Percentiles rank a stretch among this genome's conserved stretches.
Evolutionary conservation across 2,113 vertebrate genomes (phyloP).

Genomic region (Actenoides lindsayi): DNA sequence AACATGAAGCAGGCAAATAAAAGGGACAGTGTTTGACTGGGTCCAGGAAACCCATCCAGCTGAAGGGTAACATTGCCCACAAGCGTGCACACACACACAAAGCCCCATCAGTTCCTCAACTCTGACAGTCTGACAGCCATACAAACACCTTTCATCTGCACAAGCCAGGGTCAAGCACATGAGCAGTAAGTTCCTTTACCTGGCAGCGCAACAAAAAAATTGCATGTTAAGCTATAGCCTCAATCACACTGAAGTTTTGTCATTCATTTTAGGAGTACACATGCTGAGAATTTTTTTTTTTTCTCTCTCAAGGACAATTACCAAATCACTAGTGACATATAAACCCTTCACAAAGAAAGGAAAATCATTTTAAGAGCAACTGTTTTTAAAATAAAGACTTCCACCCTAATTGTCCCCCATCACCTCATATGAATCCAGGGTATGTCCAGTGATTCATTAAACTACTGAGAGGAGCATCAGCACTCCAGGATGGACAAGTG

Average conservation of each 20-base stretch:
- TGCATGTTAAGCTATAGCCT: neutral
- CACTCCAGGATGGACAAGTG: accelerated
- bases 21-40: neutral
- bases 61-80: neutral
- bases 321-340: neutral
- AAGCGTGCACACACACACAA: neutral
- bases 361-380: neutral
- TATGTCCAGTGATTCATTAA: neutral
- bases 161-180: neutral
- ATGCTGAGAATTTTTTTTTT: neutral
- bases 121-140: accelerated
- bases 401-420: neutral
- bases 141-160: neutral
- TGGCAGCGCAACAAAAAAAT: neutral
- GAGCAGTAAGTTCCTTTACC: neutral
- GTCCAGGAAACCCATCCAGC: neutral
- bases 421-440: neutral
- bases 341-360: neutral
- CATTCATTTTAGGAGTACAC: neutral
- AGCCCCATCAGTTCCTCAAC: neutral
- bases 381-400: neutral
- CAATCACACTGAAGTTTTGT: neutral
- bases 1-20: neutral
- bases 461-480: neutral
- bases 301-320: neutral